phyloP scores from a whole-genome alignment of 2,888 invertebrate species.

The Nemapogon koenigi region DNA sequence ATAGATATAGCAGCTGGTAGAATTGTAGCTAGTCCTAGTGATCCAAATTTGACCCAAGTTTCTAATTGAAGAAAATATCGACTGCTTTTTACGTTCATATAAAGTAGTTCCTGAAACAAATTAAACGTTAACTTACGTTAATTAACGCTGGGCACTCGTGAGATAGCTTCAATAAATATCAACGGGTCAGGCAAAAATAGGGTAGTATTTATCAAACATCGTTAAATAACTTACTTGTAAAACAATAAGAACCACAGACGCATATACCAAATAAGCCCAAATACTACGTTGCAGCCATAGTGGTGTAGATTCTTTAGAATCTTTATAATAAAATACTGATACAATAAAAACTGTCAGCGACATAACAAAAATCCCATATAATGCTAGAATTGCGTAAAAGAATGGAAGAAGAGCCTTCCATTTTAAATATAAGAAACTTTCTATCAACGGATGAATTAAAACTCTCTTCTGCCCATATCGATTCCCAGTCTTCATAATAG shows the following conservation, averaged over 20 bases:
- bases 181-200: too few species aligned
- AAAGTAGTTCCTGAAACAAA: constrained; percentile 52
- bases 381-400: constrained; percentile 55
- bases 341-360: constrained; percentile 54
- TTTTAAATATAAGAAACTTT: constrained; percentile 63
- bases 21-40: constrained; percentile 45
- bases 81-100: constrained; percentile 52
- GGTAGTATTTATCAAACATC: too few species aligned
- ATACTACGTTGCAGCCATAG: constrained; percentile 29
- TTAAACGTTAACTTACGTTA: too few species aligned
- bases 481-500: constrained; percentile 58
- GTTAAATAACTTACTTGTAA: constrained; percentile 38
- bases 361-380: constrained; percentile 53
- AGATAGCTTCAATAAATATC: too few species aligned
- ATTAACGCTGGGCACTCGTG: too few species aligned
- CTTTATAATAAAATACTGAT: constrained; percentile 51
- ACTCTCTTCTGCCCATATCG: constrained; percentile 49
- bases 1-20: constrained; percentile 38
- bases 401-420: constrained; percentile 62
- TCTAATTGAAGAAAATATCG: constrained; percentile 60
- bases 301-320: constrained; percentile 32
- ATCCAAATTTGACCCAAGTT: constrained; percentile 62
- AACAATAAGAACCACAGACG: constrained; percentile 36
- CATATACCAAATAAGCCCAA: constrained; percentile 46
- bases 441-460: constrained; percentile 62